Percentiles rank a stretch among this genome's conserved stretches.
Evolutionary conservation across 2,797 vertebrate genomes (phyloP).

Genomic region (Avahi laniger): DNA sequence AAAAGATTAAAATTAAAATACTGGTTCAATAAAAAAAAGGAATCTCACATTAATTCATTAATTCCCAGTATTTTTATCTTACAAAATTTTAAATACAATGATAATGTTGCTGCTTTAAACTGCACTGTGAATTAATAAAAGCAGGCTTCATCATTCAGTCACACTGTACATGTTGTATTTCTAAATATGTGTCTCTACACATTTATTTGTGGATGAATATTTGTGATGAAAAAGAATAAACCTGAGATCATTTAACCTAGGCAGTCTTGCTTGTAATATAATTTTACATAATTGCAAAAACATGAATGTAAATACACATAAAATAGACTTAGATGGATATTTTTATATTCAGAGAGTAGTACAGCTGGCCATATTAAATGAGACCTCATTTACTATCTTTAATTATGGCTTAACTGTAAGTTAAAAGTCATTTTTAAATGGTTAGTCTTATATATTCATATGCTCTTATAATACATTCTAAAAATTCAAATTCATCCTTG

Average conservation of each 20-base stretch:
- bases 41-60: slow-evolving; percentile 15
- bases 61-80: slow-evolving; percentile 52
- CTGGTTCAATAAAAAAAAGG: slow-evolving; percentile 23
- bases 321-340: not conserved
- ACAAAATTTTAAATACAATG: not conserved
- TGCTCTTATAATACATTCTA: slow-evolving; percentile 50
- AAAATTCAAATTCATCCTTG: slow-evolving; percentile 63
- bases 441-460: slow-evolving; percentile 55
- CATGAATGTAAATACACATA: not conserved
- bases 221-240: slow-evolving; percentile 29
- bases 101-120: not conserved
- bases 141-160: not conserved
- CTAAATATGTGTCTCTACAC: not conserved
- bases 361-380: slow-evolving; percentile 23
- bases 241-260: not conserved
- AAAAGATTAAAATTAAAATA: not conserved
- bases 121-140: slow-evolving; percentile 9
- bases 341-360: slow-evolving; percentile 33
- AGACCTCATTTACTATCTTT: slow-evolving; percentile 62
- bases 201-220: slow-evolving; percentile 22
- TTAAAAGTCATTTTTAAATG: slow-evolving; percentile 66
- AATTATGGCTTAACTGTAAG: slow-evolving; percentile 67
- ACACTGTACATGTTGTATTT: not conserved
- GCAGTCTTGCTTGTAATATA: not conserved
- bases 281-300: not conserved